Base-by-base conservation (phyloP, 2,113 vertebrate genomes). In the Microcebus murinus region DNA sequence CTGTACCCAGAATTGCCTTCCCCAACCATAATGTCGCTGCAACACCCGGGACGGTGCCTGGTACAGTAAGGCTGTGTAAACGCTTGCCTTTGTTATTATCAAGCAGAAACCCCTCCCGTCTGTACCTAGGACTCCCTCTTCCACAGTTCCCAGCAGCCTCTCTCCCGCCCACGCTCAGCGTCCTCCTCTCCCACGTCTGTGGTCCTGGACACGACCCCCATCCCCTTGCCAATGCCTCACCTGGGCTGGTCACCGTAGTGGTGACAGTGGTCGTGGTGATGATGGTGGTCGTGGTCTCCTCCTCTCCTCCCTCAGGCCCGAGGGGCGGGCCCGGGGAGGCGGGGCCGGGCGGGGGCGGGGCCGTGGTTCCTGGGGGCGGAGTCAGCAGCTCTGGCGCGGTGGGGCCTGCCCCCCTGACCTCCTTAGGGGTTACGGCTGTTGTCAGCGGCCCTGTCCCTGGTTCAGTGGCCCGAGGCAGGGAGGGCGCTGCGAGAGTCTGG, bases 251-350 rank as follows among this genome's bases (percentile, higher is more conserved):
- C 97, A 99, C 99, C 0, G 99, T 99, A 39, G 99, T 99, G 70
- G 99, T 99, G 95, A 99, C 99, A 25, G 99, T 99, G 4, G 99
- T 99, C 0, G 99, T 99, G 81, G 99, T 99, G 95, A 99, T 99
- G 95, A 99, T 98, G 45, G 99, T 99, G 36, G 99, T 99, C 4
- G 99, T 99, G n/a, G 99, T 99, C 98, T 99, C 99, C 93, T 99
- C 99, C 39, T 98, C 98, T 34, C 97, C 98, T 23, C 97, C 97
- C 91, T 99, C 99, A 4, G 97, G 96, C n/a, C 96, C 77, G 0
- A 98, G 88, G 70, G 98, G 98, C 20, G 98, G 97, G 36, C 98
- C 98, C 76, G 99, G 96, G 48, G 97, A 98, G 82, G 97, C 91
- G 23, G 94, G 92, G 4, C 95, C 87, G 0, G 96, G 83, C 94